These are phyloP conservation scores for Gymnothorax javanicus DNA, from an alignment of 2,797 vertebrate genomes.

Conservation along the genomic window DNA sequence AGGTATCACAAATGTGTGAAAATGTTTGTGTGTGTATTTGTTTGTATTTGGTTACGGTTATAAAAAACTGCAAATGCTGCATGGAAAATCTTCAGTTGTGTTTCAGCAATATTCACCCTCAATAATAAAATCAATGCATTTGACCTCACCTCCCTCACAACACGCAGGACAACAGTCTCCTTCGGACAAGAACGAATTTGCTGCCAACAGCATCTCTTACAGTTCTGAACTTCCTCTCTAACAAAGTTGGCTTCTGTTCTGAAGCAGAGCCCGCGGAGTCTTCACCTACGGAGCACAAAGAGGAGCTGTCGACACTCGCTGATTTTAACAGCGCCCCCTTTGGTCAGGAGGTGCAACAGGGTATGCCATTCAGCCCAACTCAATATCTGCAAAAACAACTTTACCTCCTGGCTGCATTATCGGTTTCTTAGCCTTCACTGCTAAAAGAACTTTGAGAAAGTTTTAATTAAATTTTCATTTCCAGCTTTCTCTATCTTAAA, in stretches of 20 bases:
- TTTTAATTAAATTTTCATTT: background rate
- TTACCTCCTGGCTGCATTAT: background rate
- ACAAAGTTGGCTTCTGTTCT: slow-evolving; percentile 66
- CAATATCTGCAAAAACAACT: background rate
- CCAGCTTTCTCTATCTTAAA: background rate
- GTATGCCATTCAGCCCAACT: slow-evolving; percentile 36
- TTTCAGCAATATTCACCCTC: background rate
- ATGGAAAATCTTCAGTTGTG: background rate
- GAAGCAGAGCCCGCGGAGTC: slow-evolving; percentile 71
- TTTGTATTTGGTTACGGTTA: background rate
- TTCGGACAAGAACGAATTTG: too few species aligned
- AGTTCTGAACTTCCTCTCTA: background rate
- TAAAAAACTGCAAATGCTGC: background rate
- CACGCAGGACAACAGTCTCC: too few species aligned
- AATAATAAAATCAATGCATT: background rate
- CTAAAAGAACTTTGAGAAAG: background rate
- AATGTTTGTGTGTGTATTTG: background rate
- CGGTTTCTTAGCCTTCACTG: background rate
- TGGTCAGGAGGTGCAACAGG: slow-evolving; percentile 73
- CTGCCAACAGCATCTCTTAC: background rate
- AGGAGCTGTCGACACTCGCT: slow-evolving; percentile 74
- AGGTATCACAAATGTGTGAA: background rate
- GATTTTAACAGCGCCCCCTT: slow-evolving; percentile 75
- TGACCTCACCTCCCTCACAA: background rate
- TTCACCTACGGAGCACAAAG: slow-evolving; percentile 65